These are phyloP conservation scores for Tortrix viridana DNA, from an alignment of 2,888 invertebrate species.

Conservation along the genomic window DNA sequence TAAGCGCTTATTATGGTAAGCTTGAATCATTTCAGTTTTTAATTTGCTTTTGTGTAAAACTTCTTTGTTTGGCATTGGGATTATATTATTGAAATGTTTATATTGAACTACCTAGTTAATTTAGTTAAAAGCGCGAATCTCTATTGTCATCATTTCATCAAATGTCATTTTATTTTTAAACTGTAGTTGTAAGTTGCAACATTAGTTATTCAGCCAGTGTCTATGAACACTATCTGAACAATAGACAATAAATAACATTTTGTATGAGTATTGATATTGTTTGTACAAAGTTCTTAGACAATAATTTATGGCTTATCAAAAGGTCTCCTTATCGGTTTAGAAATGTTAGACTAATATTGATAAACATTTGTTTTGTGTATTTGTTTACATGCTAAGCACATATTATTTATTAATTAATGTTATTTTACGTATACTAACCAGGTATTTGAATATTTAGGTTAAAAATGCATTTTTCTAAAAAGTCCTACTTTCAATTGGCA, in stretches of 20 bases:
- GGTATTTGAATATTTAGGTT: too few species aligned
- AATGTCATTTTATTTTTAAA: background rate
- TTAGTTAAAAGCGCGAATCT: too few species aligned
- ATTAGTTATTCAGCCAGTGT: slow-evolving; percentile 22
- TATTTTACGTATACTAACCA: too few species aligned
- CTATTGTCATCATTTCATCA: background rate
- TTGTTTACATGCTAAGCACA: background rate
- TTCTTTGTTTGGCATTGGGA: background rate
- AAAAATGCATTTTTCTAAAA: too few species aligned
- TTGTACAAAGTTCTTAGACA: slow-evolving; percentile 54
- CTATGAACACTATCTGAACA: slow-evolving; percentile 13
- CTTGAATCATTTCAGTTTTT: background rate
- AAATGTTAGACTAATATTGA: slow-evolving; percentile 26
- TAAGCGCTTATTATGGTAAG: slow-evolving; percentile 7
- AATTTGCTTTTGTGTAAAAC: background rate
- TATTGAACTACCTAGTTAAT: background rate
- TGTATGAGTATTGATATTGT: slow-evolving; percentile 38
- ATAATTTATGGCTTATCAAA: slow-evolving; percentile 53
- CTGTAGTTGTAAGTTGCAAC: background rate
- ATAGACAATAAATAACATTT: slow-evolving; percentile 34
- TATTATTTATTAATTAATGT: too few species aligned
- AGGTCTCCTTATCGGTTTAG: slow-evolving; percentile 43
- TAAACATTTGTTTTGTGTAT: slow-evolving; percentile 30
- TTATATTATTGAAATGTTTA: background rate
- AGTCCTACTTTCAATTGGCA: too few species aligned